Base-by-base conservation (phyloP, 1,140 invertebrate genomes). In the Ridgeia piscesae region DNA sequence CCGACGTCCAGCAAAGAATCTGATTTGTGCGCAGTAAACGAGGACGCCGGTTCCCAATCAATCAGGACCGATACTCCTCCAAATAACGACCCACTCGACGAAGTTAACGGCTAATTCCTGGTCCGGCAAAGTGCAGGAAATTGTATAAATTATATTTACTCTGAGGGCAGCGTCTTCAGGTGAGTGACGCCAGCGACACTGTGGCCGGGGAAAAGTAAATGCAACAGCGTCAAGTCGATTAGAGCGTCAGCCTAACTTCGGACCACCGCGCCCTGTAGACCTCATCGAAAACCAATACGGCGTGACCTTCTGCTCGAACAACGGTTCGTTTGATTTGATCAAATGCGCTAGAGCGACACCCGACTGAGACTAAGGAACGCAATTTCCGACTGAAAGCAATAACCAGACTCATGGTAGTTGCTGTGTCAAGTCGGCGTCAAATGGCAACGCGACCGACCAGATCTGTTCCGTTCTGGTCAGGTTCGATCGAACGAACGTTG, bases 361-460 rank as follows among this genome's bases (percentile, higher is more conserved):
- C 58, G 58, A 77, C 58, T 77, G 58, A 0, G 58, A 77, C 58
- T 77, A 77, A 77, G 58, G 58, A 21, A 77, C 58, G 58, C 58
- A 77, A 77, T 77, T 77, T 77, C 58, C 58, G 58, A 77, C 58
- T 77, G 58, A 77, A 77, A 77, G 58, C 58, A 77, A 77, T 77
- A 77, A 21, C 27, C 17, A 9, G 58, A 77, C 27, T 77, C 58
- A 21, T 2, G 58, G 58, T 27, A 21, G 58, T 77, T 77, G 58
- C 17, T 31, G 58, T 21, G 11, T 77, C 17, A 21, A 77, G 58
- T 77, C 58, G 27, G 2, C 58, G 11, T 77, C 58, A 77, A 77
- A 77, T 17, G 58, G 11, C 58, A 77, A 17, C 27, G 27, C 58
- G 58, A 17, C 58, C 27, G 14, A 77, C 58, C 14, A 31, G 58